Evolutionary conservation across 1,140 invertebrate genomes (phyloP).

Genomic region (Hermetia illucens): DNA sequence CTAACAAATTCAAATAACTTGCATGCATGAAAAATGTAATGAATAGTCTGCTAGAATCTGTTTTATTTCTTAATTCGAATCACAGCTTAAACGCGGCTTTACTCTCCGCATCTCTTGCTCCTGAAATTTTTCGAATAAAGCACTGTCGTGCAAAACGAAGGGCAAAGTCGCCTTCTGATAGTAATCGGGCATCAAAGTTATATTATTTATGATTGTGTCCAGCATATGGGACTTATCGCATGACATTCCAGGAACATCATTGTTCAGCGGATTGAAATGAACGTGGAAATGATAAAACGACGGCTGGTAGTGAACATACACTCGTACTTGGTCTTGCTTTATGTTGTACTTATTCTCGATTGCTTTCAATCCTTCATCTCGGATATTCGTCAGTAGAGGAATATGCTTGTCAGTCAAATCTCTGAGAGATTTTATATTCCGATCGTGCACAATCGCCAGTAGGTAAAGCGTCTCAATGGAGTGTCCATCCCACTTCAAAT

Average conservation of each 20-base stretch:
- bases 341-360: conserved; percentile 71
- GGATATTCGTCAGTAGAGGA: conserved; percentile 69
- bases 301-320: conserved; percentile 92
- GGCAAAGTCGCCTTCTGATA: conserved; percentile 69
- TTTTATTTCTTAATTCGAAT: too few relatives aligned
- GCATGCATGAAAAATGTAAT: too few relatives aligned
- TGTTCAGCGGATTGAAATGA: conserved; percentile 76
- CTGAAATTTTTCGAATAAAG: background rate
- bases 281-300: conserved; percentile 95
- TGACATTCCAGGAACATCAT: conserved; percentile 66
- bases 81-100: too few relatives aligned
- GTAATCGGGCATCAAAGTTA: conserved; percentile 67
- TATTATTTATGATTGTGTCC: conserved; percentile 79
- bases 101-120: too few relatives aligned
- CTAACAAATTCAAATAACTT: too few relatives aligned
- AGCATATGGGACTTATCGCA: conserved; percentile 77
- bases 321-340: conserved; percentile 51
- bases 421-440: conserved; percentile 64
- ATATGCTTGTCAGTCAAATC: conserved; percentile 68
- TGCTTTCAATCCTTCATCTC: conserved; percentile 52
- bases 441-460: conserved; percentile 61
- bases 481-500: conserved; percentile 87
- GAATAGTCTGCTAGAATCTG: too few relatives aligned
- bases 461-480: conserved; percentile 66
- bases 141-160: conserved; percentile 49